Percentiles rank a stretch among this genome's conserved stretches.
These are phyloP conservation scores for Peromyscus nudipes DNA, from an alignment of 2,797 vertebrate genomes.

Conservation along the genomic window DNA sequence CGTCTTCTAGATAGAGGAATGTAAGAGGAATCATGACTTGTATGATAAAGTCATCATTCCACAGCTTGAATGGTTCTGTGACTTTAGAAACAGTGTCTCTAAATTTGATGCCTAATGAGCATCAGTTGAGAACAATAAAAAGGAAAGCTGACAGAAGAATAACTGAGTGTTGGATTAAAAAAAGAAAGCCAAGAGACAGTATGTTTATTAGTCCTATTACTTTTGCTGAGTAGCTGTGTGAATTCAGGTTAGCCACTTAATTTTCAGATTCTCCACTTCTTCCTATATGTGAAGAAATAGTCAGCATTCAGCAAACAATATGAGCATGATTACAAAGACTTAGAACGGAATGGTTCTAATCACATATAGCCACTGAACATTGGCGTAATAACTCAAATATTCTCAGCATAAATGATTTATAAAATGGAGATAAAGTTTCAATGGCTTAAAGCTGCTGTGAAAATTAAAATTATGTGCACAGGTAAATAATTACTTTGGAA, in stretches of 20 bases:
- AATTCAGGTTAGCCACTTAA: conserved; percentile 11
- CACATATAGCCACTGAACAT: background rate
- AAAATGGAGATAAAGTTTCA: conserved; percentile 22
- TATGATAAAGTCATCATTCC: background rate
- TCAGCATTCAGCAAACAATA: background rate
- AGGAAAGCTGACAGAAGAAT: background rate
- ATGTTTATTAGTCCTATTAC: background rate
- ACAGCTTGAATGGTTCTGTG: background rate
- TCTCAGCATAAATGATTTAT: background rate
- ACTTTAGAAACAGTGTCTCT: background rate
- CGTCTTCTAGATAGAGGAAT: background rate
- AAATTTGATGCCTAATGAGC: conserved; percentile 44
- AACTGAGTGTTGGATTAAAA: background rate
- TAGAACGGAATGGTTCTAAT: background rate
- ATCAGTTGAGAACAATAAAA: conserved; percentile 11
- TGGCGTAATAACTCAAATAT: background rate
- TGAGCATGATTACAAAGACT: background rate
- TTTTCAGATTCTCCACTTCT: background rate
- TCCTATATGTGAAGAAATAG: background rate
- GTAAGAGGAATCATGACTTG: background rate
- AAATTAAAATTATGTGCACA: conserved; percentile 9
- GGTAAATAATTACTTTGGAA: background rate
- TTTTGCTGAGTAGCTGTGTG: background rate
- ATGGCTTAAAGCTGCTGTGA: background rate
- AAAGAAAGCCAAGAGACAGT: background rate